Evolutionary conservation across 2,888 invertebrate genomes (phyloP), one percentile per base, ranked within the genome.

Genomic region (Hypercompe scribonia): DNA sequence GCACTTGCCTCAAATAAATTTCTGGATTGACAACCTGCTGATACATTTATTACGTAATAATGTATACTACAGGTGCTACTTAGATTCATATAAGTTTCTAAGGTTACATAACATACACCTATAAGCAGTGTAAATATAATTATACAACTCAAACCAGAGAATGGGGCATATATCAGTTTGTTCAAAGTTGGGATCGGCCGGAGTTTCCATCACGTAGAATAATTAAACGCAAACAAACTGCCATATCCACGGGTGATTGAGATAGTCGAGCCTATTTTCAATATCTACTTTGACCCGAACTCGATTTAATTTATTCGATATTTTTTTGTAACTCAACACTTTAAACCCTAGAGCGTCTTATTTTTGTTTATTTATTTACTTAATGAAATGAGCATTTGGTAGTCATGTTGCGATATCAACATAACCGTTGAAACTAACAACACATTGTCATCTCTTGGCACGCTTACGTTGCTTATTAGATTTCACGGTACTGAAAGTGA

Each of bases 141-240:
- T 85, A 81, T 77, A 72, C 76, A 78, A 70, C 75, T 78, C 76
- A 84, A 78, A 81, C 77, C 78, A 69, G 71, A 61, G 71, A 73
- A 78, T 71, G 73, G 64, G 74, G 70, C 71, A 83, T 78, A 80
- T 79, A 84, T 86, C 78, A 81, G 75, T 82, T 80, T 85, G 81
- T 85, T 84, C 79, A 70, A 74, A 81, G 84, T 85, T 79, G 74
- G 83, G 86, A 81, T 82, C 84, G 87, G 79, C 79, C 83, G 71
- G 85, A 85, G 86, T 87, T 89, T 89, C 84, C 86, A 93, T 93
- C 91, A 91, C 88, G 87, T 89, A 86, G 87, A 91, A 91, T 93
- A 93, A 93, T 93, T 93, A 93, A 94, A 93, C 84, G 91, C 91
- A 93, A 93, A 93, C 93, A 93, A 90, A 90, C 89, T 89, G 86